Conservation (phyloP, 2,113 vertebrate species). For the Ailuropoda melanoleuca region DNA sequence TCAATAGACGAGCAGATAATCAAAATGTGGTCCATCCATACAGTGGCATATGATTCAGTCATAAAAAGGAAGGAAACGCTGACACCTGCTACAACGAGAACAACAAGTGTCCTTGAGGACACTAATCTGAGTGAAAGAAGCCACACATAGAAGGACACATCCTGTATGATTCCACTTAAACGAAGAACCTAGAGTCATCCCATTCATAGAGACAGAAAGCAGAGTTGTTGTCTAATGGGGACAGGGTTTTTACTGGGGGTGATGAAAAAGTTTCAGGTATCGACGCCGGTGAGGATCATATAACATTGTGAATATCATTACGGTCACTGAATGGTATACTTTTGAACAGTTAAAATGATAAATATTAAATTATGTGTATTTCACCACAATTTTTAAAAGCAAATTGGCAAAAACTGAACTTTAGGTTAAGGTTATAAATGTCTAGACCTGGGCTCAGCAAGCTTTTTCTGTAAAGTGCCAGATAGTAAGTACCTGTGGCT, state of each 20-base stretch:
- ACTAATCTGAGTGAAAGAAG: not conserved
- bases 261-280: not conserved
- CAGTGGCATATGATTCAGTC: not conserved
- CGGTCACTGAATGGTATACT: not conserved
- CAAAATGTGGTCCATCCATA: not conserved
- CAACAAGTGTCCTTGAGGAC: no score
- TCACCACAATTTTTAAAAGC: not conserved
- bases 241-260: no score
- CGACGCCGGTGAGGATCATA: not conserved
- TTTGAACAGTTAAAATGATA: no score
- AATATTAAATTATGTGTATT: not conserved
- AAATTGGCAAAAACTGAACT: not conserved
- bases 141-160: not conserved
- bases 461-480: not conserved
- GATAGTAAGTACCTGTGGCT: not conserved
- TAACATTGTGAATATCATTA: not conserved
- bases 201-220: no score
- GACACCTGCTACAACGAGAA: not conserved
- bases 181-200: not conserved
- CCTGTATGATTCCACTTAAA: fast-evolving
- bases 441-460: not conserved
- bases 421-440: not conserved
- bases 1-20: fast-evolving
- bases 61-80: not conserved
- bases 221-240: not conserved